These are phyloP conservation scores for Heteromyza rotundicornis DNA, from an alignment of 2,888 invertebrate species.

Conservation along the genomic window DNA sequence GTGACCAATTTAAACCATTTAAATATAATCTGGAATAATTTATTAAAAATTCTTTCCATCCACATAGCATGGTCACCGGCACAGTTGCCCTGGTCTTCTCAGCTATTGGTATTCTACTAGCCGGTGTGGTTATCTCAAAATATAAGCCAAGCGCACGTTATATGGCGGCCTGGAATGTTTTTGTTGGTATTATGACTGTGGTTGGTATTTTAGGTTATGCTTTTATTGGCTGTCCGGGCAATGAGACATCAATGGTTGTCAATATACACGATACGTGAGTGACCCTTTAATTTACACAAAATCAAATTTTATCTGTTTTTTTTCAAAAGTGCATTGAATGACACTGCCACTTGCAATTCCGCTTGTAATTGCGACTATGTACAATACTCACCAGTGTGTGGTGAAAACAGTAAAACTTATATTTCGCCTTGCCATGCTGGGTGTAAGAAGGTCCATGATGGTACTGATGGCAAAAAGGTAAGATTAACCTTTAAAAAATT, in stretches of 20 bases:
- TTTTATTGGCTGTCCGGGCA: slow-evolving; percentile 70
- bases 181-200: slow-evolving; percentile 69
- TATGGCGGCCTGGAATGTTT: slow-evolving; percentile 71
- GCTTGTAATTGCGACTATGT: slow-evolving; percentile 74
- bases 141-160: slow-evolving; percentile 70
- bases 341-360: slow-evolving; percentile 65
- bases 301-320: background rate
- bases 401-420: slow-evolving; percentile 69
- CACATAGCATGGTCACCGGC: slow-evolving; percentile 76
- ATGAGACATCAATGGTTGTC: slow-evolving; percentile 63
- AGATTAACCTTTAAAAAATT: slow-evolving; percentile 2
- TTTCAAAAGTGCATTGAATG: slow-evolving; percentile 24
- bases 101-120: slow-evolving; percentile 70
- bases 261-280: slow-evolving; percentile 41
- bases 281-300: too few species aligned
- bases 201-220: slow-evolving; percentile 70
- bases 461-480: slow-evolving; percentile 59
- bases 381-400: slow-evolving; percentile 75
- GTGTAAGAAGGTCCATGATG: slow-evolving; percentile 63
- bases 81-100: slow-evolving; percentile 72
- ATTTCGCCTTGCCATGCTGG: slow-evolving; percentile 83
- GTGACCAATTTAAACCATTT: too few species aligned
- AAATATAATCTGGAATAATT: too few species aligned
- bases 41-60: too few species aligned
- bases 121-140: slow-evolving; percentile 70